A percentile compares a stretch with the other conserved stretches of the same genome.
These are phyloP conservation scores for Osmoderma eremita DNA, from an alignment of 2,888 invertebrate genomes.

Conservation along the genomic window DNA sequence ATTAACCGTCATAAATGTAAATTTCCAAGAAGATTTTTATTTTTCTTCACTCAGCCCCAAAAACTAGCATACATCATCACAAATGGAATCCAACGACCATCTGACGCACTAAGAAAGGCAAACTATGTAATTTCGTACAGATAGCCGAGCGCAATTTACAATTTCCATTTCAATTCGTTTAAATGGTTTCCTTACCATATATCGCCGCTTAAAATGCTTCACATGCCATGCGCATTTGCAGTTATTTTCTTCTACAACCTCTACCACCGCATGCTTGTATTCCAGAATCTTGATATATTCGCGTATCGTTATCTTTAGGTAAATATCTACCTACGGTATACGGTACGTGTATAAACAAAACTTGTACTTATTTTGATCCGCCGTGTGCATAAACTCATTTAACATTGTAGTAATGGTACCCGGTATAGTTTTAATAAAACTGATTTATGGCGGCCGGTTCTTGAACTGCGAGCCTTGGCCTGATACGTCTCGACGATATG, in stretches of 20 bases:
- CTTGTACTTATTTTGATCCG: conserved; percentile 24
- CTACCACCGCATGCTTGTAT: conserved; percentile 8
- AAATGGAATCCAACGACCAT: conserved; percentile 22
- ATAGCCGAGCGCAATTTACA: conserved; percentile 32
- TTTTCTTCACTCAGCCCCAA: conserved; percentile 4
- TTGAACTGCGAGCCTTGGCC: conserved; percentile 12
- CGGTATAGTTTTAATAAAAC: conserved; percentile 42
- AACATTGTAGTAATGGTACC: conserved; percentile 34
- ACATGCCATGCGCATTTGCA: conserved; percentile 29
- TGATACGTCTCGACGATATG: conserved; percentile 29
- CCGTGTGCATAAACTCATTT: conserved; percentile 30
- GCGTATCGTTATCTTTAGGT: conserved; percentile 24
- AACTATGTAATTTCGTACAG: conserved; percentile 35
- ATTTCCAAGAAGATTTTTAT: conserved; percentile 17
- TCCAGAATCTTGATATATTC: conserved; percentile 25
- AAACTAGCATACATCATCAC: conserved; percentile 28
- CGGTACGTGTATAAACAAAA: conserved; percentile 14
- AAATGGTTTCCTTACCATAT: conserved; percentile 35
- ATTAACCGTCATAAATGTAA: conserved; percentile 3
- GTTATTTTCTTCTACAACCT: conserved; percentile 11
- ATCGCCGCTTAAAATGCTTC: conserved; percentile 33
- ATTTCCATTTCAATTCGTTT: conserved; percentile 37
- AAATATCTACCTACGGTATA: conserved; percentile 29
- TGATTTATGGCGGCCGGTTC: conserved; percentile 41
- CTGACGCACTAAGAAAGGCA: conserved; percentile 24